Conservation (phyloP, 2,113 vertebrate species). For the Beaufortia kweichowensis region DNA sequence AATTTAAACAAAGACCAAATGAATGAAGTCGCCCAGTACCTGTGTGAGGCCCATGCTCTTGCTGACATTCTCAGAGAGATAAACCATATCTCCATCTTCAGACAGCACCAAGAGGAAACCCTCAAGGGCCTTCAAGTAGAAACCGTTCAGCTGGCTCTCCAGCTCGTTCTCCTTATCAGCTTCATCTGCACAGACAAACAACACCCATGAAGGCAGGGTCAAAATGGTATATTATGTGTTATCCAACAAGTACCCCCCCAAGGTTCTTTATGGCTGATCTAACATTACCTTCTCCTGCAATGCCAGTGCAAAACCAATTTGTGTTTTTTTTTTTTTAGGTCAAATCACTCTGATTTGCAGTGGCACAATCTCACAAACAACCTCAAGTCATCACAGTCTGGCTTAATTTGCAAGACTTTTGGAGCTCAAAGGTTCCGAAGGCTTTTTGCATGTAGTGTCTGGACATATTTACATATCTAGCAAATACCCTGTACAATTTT, state of each 20-base stretch:
- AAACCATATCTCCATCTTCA: conserved; percentile 98
- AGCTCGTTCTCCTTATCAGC: conserved; percentile 83
- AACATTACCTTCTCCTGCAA: no score
- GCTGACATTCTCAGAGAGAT: conserved; percentile 96
- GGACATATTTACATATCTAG: not conserved
- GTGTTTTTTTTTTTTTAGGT: no score
- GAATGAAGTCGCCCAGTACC: no score
- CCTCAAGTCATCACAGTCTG: no score
- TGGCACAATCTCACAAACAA: no score
- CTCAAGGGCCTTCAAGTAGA: conserved; percentile 95
- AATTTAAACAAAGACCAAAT: not conserved
- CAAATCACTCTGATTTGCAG: no score
- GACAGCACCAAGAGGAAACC: conserved; percentile 98
- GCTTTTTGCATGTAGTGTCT: not conserved
- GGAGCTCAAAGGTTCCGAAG: not conserved
- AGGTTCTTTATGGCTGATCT: not conserved
- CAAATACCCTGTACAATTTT: not conserved
- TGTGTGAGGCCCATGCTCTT: conserved; percentile 97
- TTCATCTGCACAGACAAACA: conserved; percentile 58
- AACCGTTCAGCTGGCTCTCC: conserved; percentile 89
- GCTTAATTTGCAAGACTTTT: no score
- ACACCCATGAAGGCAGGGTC: not conserved
- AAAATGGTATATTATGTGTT: not conserved
- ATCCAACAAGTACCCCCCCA: not conserved
- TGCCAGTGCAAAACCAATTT: no score